These are phyloP conservation scores for Drosophila flavopinicola DNA, from an alignment of 2,888 invertebrate genomes.

Conservation along the genomic window DNA sequence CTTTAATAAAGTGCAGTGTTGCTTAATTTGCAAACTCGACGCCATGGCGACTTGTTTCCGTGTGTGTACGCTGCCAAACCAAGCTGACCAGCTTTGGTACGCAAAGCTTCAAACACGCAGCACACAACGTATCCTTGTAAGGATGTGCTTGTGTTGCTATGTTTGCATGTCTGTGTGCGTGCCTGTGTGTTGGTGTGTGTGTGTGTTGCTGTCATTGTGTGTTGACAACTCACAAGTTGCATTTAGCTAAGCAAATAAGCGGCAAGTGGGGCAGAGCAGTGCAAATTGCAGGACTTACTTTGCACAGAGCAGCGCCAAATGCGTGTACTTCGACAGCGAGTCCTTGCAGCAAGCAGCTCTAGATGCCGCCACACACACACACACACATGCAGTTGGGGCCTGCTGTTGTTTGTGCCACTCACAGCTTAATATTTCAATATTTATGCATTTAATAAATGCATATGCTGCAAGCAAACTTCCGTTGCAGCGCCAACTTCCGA, in stretches of 20 bases:
- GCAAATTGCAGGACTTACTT: conserved; percentile 57
- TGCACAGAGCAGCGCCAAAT: conserved; percentile 13
- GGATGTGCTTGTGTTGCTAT: neutral
- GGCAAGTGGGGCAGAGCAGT: conserved; percentile 24
- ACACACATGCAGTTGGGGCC: neutral
- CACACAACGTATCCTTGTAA: neutral
- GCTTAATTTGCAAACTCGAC: conserved; percentile 21
- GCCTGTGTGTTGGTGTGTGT: conserved; percentile 3
- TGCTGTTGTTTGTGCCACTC: conserved; percentile 71
- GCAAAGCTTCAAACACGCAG: neutral
- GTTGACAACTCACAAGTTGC: conserved; percentile 78
- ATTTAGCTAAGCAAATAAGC: conserved; percentile 78
- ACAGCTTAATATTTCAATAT: conserved; percentile 79
- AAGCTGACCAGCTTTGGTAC: conserved; percentile 9
- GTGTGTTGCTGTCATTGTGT: conserved; percentile 42
- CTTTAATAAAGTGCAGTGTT: conserved; percentile 22
- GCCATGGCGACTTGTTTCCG: no score
- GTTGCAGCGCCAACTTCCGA: conserved; percentile 60
- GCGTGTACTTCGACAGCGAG: conserved; percentile 10
- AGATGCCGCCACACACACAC: conserved; percentile 19
- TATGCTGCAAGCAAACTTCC: conserved; percentile 75
- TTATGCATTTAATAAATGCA: conserved; percentile 79
- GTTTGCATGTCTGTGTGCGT: neutral
- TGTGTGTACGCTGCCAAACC: conserved; percentile 9
- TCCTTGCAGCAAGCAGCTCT: conserved; percentile 15